Evolutionary conservation across 2,797 vertebrate genomes (phyloP).

Genomic region (Aldrovandia affinis): DNA sequence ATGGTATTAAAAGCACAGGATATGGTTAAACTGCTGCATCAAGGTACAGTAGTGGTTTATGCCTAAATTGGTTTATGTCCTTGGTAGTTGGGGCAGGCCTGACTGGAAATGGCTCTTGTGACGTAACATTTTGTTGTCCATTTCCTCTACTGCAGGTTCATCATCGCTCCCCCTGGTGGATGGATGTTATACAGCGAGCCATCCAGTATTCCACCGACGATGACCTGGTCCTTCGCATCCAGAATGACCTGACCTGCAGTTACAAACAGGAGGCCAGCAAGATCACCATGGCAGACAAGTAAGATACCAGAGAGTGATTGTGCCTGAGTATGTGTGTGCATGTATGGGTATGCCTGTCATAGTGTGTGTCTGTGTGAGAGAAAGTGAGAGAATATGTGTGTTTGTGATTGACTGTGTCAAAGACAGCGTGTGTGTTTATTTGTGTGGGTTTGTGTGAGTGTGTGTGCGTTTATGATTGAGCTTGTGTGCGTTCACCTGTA

Average conservation of each 20-base stretch:
- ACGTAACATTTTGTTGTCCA: background rate
- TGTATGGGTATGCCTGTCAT: too few relatives aligned
- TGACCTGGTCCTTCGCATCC: slow-evolving; percentile 89
- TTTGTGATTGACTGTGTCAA: background rate
- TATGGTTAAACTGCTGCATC: too few relatives aligned
- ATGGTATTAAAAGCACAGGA: too few relatives aligned
- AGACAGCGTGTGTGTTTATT: background rate
- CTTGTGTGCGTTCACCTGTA: background rate
- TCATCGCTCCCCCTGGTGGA: slow-evolving; percentile 90
- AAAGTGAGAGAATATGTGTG: background rate
- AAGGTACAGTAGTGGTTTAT: too few relatives aligned
- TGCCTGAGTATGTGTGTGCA: background rate
- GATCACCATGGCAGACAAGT: slow-evolving; percentile 97
- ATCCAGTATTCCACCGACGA: slow-evolving; percentile 79
- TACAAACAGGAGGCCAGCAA: slow-evolving; percentile 89
- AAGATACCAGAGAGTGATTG: slow-evolving; percentile 46
- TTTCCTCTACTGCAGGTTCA: slow-evolving; percentile 73
- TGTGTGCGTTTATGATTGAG: background rate
- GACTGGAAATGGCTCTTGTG: too few relatives aligned
- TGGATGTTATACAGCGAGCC: slow-evolving; percentile 88
- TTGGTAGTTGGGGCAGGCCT: too few relatives aligned
- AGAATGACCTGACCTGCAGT: slow-evolving; percentile 90
- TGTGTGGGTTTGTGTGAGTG: background rate
- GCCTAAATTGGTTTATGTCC: too few relatives aligned
- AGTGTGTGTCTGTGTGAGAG: background rate